phyloP scores from a whole-genome alignment of 2,113 vertebrate species.

The Paracanthobrama guichenoti region DNA sequence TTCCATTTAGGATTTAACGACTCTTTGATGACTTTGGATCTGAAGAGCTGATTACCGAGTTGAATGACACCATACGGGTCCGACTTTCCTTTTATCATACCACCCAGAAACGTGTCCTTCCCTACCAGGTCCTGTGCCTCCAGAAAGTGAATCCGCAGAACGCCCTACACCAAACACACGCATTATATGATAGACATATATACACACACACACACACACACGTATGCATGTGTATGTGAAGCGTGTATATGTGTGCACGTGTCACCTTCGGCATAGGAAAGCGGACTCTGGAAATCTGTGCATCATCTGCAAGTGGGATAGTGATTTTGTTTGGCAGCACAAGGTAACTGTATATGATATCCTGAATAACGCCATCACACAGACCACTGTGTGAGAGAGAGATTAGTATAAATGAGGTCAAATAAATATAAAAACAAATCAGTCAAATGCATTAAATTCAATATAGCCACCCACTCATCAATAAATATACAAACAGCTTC shows the following conservation, averaged over 20 bases:
- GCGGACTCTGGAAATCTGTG: conserved; percentile 83
- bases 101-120: conserved; percentile 90
- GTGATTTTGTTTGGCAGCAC: conserved; percentile 93
- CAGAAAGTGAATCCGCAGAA: conserved; percentile 91
- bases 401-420: not conserved
- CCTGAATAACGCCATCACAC: conserved; percentile 89
- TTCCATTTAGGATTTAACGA: conserved; percentile 92
- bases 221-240: not conserved
- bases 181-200: not conserved
- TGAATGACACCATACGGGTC: conserved; percentile 92
- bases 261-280: conserved; percentile 92
- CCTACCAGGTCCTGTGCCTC: conserved; percentile 90
- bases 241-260: not conserved
- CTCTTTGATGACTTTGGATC: conserved; percentile 91
- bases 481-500: no score
- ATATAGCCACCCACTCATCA: not conserved
- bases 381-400: conserved; percentile 78
- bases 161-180: conserved; percentile 72
- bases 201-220: not conserved
- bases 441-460: not conserved
- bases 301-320: conserved; percentile 88
- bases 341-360: conserved; percentile 89
- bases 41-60: conserved; percentile 85
- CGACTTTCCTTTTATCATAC: conserved; percentile 93
- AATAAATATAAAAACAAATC: not conserved